Evolutionary conservation across 1,140 invertebrate genomes (phyloP), one percentile per base, ranked within the genome.

Genomic region (Papilio helenus): DNA sequence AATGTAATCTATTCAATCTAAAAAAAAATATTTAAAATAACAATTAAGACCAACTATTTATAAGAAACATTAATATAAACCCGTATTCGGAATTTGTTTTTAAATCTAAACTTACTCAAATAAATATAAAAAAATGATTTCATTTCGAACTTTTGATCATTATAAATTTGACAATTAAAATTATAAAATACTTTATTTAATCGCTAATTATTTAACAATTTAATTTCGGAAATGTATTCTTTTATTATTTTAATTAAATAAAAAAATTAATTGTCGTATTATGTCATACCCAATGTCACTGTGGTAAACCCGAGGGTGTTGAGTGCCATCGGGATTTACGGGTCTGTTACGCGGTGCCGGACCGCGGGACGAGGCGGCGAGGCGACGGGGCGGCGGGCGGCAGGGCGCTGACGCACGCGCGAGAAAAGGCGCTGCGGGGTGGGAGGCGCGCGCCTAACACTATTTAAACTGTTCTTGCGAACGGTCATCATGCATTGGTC

Each of bases 401-500:
- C 82, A 84, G 80, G 82, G 20, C 81, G 49, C 82, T 92, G 89
- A 93, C 92, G 93, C 92, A 93, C 90, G 92, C 92, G 92, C 91
- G 83, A 87, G 88, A 89, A 88, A 89, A 89, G 88, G 88, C 84
- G 82, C 83, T 79, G 88, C 87, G 87, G 90, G 90, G 89, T 90
- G 91, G 90, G 91, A 90, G 93, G 88, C 89, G 89, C 82, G 88
- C 87, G 89, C 86, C 86, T 91, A 92, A 92, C 90, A 93, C 92
- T 94, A 94, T 95, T 95, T 95, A 95, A 95, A 94, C 90, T 93
- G 92, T 92, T 92, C 90, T 90, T 90, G 84, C 90, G 90, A 91
- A 90, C 92, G 89, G 89, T 91, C 90, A 94, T 93, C 91, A 94
- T 92, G 92, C 94, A 95, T 95, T 94, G 93, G 93, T 94, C 90